Evolutionary conservation across 2,888 invertebrate genomes (phyloP).

Genomic region (Heliconius hortense): DNA sequence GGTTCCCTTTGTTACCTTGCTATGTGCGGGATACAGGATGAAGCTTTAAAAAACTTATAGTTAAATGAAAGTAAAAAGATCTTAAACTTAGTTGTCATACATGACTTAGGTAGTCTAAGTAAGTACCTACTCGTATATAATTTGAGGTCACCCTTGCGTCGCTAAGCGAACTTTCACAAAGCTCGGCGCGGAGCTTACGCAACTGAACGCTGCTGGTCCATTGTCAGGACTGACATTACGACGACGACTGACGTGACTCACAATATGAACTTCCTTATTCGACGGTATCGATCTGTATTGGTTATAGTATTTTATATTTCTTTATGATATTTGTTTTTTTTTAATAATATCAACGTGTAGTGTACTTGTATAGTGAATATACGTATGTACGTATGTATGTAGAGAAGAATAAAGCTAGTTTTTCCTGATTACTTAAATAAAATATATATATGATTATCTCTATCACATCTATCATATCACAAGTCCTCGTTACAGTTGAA

Average conservation of each 20-base stretch:
- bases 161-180: constrained; percentile 27
- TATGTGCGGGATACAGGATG: too few species aligned
- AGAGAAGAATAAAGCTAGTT: background rate
- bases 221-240: constrained; percentile 11
- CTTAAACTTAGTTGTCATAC: too few species aligned
- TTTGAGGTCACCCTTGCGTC: background rate
- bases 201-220: constrained; percentile 30
- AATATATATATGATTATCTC: background rate
- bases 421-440: background rate
- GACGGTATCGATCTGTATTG: background rate
- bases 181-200: constrained; percentile 27
- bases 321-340: background rate
- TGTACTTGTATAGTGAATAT: too few species aligned
- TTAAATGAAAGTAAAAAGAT: too few species aligned
- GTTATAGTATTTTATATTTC: background rate
- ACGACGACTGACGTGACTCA: background rate
- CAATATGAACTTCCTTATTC: background rate
- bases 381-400: background rate
- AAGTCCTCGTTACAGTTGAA: background rate
- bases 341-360: too few species aligned
- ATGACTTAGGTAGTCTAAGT: too few species aligned
- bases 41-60: too few species aligned
- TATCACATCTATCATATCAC: background rate
- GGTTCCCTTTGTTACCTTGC: too few species aligned
- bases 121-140: background rate